These are phyloP conservation scores for Volucella bombylans DNA, from an alignment of 2,888 invertebrate species.

Conservation along the genomic window DNA sequence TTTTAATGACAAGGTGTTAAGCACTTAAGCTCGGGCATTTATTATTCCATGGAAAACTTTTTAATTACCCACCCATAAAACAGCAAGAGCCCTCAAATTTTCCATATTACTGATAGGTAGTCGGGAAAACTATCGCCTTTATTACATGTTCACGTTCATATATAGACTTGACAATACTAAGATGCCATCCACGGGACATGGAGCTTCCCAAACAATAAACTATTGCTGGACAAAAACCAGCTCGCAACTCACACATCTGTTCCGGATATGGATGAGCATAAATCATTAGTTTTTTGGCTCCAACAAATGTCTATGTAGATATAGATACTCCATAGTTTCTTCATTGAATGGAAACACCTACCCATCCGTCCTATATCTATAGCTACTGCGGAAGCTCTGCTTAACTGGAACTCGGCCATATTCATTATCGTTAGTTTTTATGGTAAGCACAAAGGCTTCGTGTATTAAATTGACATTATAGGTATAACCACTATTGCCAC, in stretches of 20 bases:
- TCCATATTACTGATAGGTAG: slow-evolving; percentile 11
- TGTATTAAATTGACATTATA: slow-evolving; percentile 67
- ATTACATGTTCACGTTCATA: not conserved
- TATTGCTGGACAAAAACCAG: slow-evolving; percentile 39
- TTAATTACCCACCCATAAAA: slow-evolving; percentile 57
- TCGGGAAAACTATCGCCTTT: no score
- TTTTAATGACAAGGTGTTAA: slow-evolving; percentile 67
- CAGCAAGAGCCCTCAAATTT: slow-evolving; percentile 7
- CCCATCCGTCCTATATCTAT: not conserved
- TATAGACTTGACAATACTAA: not conserved
- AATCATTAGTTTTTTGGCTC: slow-evolving; percentile 56
- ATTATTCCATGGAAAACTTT: slow-evolving; percentile 67
- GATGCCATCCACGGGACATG: not conserved
- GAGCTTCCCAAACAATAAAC: slow-evolving; percentile 22
- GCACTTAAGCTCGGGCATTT: slow-evolving; percentile 58
- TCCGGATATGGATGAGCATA: slow-evolving; percentile 61
- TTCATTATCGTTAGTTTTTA: slow-evolving; percentile 74
- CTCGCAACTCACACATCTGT: slow-evolving; percentile 56
- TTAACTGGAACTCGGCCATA: slow-evolving; percentile 49
- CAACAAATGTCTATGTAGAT: not conserved
- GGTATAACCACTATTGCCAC: slow-evolving; percentile 26
- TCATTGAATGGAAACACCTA: not conserved
- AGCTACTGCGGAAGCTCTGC: not conserved
- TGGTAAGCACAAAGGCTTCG: slow-evolving; percentile 62
- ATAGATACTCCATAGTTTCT: no score